Percentiles rank a stretch among this genome's conserved stretches.
phyloP scores from a whole-genome alignment of 2,797 vertebrate genomes.

The Centropyge bicolor region DNA sequence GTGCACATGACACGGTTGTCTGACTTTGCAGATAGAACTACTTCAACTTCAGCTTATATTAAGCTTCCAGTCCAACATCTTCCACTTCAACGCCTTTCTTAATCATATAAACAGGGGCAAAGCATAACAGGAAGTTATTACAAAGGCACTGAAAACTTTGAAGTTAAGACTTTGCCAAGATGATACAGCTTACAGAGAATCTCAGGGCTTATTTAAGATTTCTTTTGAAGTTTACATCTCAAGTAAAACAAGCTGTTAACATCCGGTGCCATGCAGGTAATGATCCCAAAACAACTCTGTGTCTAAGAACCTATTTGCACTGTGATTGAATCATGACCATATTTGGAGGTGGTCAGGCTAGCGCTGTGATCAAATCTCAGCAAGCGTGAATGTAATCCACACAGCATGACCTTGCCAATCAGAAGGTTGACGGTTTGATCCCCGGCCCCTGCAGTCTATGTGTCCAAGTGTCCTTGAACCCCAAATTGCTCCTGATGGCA shows the following conservation, averaged over 20 bases:
- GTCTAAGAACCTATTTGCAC: background rate
- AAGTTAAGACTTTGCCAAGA: slow-evolving; percentile 15
- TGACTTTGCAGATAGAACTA: slow-evolving; percentile 10
- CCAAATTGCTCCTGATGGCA: no score
- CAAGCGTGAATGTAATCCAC: background rate
- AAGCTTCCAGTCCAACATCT: slow-evolving; percentile 20
- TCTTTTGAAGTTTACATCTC: slow-evolving; percentile 34
- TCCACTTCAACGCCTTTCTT: slow-evolving; percentile 15
- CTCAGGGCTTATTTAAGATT: slow-evolving; percentile 19
- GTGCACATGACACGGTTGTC: slow-evolving; percentile 1
- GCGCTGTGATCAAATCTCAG: background rate
- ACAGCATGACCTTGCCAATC: background rate
- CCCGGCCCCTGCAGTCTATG: no score
- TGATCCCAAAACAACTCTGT: background rate
- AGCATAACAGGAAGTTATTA: slow-evolving; percentile 9
- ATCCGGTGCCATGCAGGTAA: slow-evolving; percentile 1
- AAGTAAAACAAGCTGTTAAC: slow-evolving; percentile 24
- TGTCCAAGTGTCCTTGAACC: no score
- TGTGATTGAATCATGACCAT: background rate
- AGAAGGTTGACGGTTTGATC: no score
- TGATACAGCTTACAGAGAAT: slow-evolving; percentile 6
- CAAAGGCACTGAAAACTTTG: slow-evolving; percentile 25
- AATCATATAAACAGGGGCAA: slow-evolving; percentile 35
- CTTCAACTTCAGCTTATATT: slow-evolving; percentile 19
- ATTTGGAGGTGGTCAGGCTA: background rate